Base-by-base conservation (phyloP, 2,113 vertebrate genomes). In the Alosa alosa region DNA sequence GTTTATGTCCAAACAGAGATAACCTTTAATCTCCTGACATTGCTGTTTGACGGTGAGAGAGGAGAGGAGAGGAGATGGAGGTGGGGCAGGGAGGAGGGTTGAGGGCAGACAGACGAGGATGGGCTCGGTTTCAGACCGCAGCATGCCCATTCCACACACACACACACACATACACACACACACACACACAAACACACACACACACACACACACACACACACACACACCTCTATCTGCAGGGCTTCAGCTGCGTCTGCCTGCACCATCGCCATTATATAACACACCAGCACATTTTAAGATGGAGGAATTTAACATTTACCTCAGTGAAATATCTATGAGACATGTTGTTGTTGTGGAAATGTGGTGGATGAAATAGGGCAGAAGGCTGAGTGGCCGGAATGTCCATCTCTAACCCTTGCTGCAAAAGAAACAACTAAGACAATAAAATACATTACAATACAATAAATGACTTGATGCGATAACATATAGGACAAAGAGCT, bases 1-100 rank as follows among this genome's bases (percentile, higher is more conserved):
- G 72, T 78, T 78, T 78, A 78, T 17, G 15, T 78, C 72, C 72
- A 78, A 78, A 78, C 36, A 78, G 13, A 78, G 72, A 78, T 39
- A 78, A 39, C 72, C 31, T 78, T 36, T 17, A 78, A 78, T 39
- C 72, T 78, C 11, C 11, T 39, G 72, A 78, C 72, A 78, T 78
- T 78, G 72, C 72, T 39, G 72, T 78, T 39, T 39, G 72, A 36
- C 10, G 13, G 31, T 15, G 31, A 39, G 36, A 78, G 36, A 20
- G 31, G 13, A 78, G 13, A 36, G 6, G 11, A n/a, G 20, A 9
- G 20, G 60, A 64, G 22, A 64, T 4, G 20, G 9, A 25, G 60
- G 5, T 1, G 9, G 60, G 20, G 60, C 20, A 4, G 20, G 60
- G 20, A 4, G 20, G 25, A 31, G 31, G 68, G n/a, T 31, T 36